Evolutionary conservation across 2,888 invertebrate species (phyloP), one percentile per base, ranked within the genome.

Genomic region (Smittia aterrima): DNA sequence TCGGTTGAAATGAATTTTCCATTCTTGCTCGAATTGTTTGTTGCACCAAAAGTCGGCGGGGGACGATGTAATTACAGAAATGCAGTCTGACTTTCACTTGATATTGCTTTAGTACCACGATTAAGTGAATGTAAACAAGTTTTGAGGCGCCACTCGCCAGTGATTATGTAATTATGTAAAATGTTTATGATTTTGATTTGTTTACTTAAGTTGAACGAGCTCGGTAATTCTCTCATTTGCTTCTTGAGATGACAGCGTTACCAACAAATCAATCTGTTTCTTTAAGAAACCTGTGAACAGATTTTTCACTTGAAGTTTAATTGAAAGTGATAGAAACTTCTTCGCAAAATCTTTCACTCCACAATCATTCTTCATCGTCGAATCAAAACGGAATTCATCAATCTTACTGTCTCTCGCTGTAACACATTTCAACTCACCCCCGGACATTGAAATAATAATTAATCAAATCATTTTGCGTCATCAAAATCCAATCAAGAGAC

Each of bases 401-500:
- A 66, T 66, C 66, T 66, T 32, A 66, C n/a, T n/a, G n/a, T 66
- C 11, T 66, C 24, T 13, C 58, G 22, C n/a, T 58, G 58, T 20
- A 18, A 58, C 58, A 58, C 13, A 18, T 58, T 58, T 22, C 58
- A 58, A 6, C 58, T 58, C 58, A 22, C 18, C 58, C 3, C 58
- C 11, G 22, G 22, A 3, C 9, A 58, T 2, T 11, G 58, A 25
- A 40, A 66, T 25, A 66, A 58, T 47, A 74, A 74, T 74, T 74
- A 74, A 74, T 74, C 74, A 74, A 72, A 54, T 47, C 32, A 18
- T 66, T 62, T 74, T 66, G 16, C 20, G 64, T 66, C 66, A 74
- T 74, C 66, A 74, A 74, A 74, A 66, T 47, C 20, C 66, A 74
- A 74, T 74, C 54, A 74, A 7, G 41, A 16, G 40, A 1, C 38